Base-by-base conservation (phyloP, 2,797 vertebrate genomes). In the Stomatorhinus walkeri region DNA sequence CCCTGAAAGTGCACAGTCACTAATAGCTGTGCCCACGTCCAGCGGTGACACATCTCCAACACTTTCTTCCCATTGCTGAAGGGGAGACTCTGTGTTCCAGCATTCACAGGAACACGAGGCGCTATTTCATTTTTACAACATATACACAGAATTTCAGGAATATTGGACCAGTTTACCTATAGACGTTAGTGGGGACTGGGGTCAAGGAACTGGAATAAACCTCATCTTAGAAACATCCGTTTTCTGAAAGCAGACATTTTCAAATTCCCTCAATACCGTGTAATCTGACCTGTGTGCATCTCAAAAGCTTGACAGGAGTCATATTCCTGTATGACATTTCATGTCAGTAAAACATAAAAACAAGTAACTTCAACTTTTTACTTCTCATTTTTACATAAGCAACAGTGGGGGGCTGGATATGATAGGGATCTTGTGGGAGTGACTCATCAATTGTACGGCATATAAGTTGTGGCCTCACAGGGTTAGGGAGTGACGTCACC, bases 381-480 rank as follows among this genome's bases (percentile, higher is more conserved):
- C 40, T 49, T 10, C 48, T 32, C 3, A 4, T 64, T 89, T 46
- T 90, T 90, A 90, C 79, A 51, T 87, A 83, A 88, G 24, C 16
- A 48, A 52, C 54, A 4, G n/a, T 3, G 24, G 40, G 24, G 79
- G 54, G 56, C 4, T 24, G 51, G 24, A 36, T 48, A 36, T 8
- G 84, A 32, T 16, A 16, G 22, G 32, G 19, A 54, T 84, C 81
- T 46, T 9, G 3, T 46, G 46, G 81, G 81, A 84, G 46, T 91
- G 91, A 91, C 43, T 91, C 92, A 91, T 89, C 88, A 54, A 51
- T 88, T 56, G 28, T 40, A 1, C 87, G 28, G 88, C 90, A 89
- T 92, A 93, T 93, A 92, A 93, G 93, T 93, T 89, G 61, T 46
- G 3, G 12, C 49, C 54, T 19, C 32, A 22, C 89, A 72, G 87